Evolutionary conservation across 1,140 invertebrate genomes (phyloP), one percentile per base, ranked within the genome.

Genomic region (Aphelenchoides avenae): DNA sequence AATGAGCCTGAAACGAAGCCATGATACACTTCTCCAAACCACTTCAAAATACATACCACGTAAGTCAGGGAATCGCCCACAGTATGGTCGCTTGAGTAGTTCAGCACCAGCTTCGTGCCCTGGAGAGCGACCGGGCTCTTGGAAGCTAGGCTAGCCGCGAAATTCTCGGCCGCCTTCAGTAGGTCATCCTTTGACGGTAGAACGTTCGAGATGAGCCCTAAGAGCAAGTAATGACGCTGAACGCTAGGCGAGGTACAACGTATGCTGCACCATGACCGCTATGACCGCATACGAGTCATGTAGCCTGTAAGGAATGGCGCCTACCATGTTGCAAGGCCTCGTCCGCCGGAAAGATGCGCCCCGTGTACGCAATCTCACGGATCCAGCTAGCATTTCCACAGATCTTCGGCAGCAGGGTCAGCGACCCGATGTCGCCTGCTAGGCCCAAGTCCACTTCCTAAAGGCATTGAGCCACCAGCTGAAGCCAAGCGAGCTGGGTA

Each of bases 71-170:
- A 70, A 34, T 80, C 79, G 15, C 65, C 40, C 11, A 80, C 78
- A 26, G 71, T 65, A 62, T 81, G 78, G 78, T 92, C 89, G 67
- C 89, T 80, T 5, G 89, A 88, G 79, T 89, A 92, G 31, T 89
- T 82, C 52, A 57, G 29, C n/a, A 54, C 54, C 15, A 84, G 77
- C 78, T 97, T 97, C 0, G 87, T 87, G 6, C 84, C 85, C 79
- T 94, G 91, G 13, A 95, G 86, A 2, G 91, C 92, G 26, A 96
- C 85, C 7, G 92, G 92, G 81, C 89, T 91, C 79, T 91, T 91
- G 13, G 70, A 73, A 9, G 91, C 88, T 64, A 97, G 94, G 40
- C 80, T 64, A 68, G 83, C 81, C 26, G 90, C 92, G 43, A 89
- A 54, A 24, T 84, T 80, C 1, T 91, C 47, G 0, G 87, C 86